phyloP scores from a whole-genome alignment of 2,797 vertebrate genomes.

The Dermochelys coriacea region DNA sequence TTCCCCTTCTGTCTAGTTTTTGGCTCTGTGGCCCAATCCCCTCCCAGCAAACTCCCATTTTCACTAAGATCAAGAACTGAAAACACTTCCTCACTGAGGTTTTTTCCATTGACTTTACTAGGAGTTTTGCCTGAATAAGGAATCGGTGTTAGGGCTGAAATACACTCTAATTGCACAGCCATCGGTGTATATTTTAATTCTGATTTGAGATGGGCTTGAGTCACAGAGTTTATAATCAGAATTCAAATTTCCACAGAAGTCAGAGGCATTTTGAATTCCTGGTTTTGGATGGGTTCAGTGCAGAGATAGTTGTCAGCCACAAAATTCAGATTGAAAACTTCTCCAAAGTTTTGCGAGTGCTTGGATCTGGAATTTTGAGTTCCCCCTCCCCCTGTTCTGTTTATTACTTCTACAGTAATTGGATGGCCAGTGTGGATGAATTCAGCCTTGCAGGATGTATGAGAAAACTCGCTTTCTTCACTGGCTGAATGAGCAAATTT shows the following conservation, averaged over 20 bases:
- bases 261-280: not conserved
- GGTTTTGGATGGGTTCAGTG: not conserved
- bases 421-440: conserved; percentile 72
- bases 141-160: fast-evolving
- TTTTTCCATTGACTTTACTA: fast-evolving
- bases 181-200: not conserved
- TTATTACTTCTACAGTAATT: conserved; percentile 66
- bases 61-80: not conserved
- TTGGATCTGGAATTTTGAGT: not conserved
- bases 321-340: not conserved
- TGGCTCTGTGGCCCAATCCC: not conserved
- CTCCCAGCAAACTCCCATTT: not conserved
- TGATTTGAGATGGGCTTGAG: not conserved
- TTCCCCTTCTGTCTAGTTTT: not conserved
- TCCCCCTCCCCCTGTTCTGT: conserved; percentile 45
- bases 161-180: not conserved
- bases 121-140: not conserved
- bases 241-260: conserved; percentile 14
- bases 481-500: conserved; percentile 84
- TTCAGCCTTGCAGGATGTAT: conserved; percentile 73
- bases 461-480: conserved; percentile 80
- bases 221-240: not conserved
- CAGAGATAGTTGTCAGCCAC: not conserved
- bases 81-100: not conserved
- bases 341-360: not conserved